Conservation (phyloP, 2,797 vertebrate species). For the Coracias cyanogaster region DNA sequence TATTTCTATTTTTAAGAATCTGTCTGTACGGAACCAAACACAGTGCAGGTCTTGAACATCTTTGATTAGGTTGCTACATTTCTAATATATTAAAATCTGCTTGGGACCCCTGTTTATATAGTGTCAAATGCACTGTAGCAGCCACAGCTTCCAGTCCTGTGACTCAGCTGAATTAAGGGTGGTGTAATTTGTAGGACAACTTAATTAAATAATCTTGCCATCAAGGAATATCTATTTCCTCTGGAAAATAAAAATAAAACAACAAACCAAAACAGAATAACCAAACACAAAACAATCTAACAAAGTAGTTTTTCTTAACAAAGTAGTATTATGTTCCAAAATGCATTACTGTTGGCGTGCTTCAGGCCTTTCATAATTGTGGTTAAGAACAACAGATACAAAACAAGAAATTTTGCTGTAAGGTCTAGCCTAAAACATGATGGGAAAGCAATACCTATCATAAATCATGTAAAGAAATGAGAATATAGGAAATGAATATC, state of each 20-base stretch:
- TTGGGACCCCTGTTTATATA: background rate
- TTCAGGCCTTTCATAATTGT: background rate
- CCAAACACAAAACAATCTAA: background rate
- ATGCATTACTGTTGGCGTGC: background rate
- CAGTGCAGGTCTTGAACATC: background rate
- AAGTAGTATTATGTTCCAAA: background rate
- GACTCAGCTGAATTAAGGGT: background rate
- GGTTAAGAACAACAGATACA: background rate
- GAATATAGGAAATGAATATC: background rate
- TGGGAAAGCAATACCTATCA: background rate
- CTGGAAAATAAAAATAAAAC: background rate
- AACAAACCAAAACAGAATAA: background rate
- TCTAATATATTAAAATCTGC: background rate
- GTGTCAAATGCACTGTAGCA: background rate
- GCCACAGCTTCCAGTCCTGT: background rate
- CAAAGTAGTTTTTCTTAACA: background rate
- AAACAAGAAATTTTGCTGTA: background rate
- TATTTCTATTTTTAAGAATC: background rate
- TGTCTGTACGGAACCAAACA: background rate
- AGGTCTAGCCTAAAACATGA: background rate
- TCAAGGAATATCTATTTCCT: background rate
- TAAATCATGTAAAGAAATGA: background rate
- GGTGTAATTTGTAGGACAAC: background rate
- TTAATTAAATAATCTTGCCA: background rate
- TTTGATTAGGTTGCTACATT: background rate